Evolutionary conservation across 2,797 vertebrate genomes (phyloP).

Genomic region (Bradypodion ventrale): DNA sequence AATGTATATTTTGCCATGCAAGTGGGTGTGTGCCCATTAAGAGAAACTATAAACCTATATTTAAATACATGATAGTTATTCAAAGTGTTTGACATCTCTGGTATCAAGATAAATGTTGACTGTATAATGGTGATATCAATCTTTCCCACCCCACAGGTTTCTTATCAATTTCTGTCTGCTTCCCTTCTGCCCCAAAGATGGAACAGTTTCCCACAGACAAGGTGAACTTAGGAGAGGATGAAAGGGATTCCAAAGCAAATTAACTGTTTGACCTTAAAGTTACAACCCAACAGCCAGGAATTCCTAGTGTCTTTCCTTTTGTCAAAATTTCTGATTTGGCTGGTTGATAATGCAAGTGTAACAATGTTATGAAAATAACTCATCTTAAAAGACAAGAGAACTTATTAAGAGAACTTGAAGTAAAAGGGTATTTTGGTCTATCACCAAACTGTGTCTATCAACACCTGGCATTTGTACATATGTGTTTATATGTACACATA

Average conservation of each 20-base stretch:
- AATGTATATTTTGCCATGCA: slow-evolving; percentile 39
- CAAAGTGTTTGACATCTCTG: slow-evolving; percentile 47
- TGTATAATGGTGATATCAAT: slow-evolving; percentile 5
- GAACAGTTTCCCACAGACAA: not conserved
- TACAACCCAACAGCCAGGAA: slow-evolving; percentile 32
- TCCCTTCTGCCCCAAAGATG: not conserved
- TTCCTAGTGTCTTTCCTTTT: not conserved
- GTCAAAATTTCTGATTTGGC: slow-evolving; percentile 50
- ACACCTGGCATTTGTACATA: not conserved
- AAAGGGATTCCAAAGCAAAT: slow-evolving; percentile 46
- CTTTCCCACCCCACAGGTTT: slow-evolving; percentile 29
- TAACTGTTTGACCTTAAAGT: slow-evolving; percentile 45
- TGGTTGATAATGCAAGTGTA: not conserved
- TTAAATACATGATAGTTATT: slow-evolving; percentile 52
- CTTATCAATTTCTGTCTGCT: not conserved
- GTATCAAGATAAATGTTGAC: slow-evolving; percentile 40
- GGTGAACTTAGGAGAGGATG: slow-evolving; percentile 8
- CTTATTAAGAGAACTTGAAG: not conserved
- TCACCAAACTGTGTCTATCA: slow-evolving; percentile 35
- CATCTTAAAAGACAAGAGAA: not conserved
- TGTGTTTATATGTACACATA: fast-evolving
- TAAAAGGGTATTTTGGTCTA: fast-evolving
- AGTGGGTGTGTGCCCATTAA: slow-evolving; percentile 37
- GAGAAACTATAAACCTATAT: slow-evolving; percentile 53
- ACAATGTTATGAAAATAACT: slow-evolving; percentile 32